These are phyloP conservation scores for Notocelia uddmanniana DNA, from an alignment of 2,888 invertebrate genomes.

Conservation along the genomic window DNA sequence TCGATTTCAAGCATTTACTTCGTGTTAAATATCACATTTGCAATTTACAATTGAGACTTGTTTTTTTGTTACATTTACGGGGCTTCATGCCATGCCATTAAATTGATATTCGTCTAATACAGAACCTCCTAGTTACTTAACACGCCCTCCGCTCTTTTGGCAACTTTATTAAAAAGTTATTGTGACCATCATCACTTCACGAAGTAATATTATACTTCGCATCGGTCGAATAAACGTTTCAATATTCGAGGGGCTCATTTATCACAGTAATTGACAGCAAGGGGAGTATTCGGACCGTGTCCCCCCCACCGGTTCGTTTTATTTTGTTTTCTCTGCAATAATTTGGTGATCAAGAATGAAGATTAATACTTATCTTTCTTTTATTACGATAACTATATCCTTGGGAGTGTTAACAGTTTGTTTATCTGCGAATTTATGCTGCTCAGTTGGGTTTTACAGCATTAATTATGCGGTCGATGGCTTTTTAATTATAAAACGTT, in stretches of 20 bases:
- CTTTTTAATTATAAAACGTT: constrained; percentile 24
- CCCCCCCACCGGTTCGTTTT: constrained; percentile 62
- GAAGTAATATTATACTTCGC: constrained; percentile 79
- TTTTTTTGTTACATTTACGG: background rate
- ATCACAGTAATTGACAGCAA: constrained; percentile 83
- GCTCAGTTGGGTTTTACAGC: constrained; percentile 38
- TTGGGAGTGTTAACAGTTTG: constrained; percentile 40
- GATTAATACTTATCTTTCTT: constrained; percentile 46
- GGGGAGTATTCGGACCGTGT: constrained; percentile 70
- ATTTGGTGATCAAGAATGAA: constrained; percentile 57
- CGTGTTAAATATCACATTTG: background rate
- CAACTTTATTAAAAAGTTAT: constrained; percentile 77
- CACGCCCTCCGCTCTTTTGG: background rate
- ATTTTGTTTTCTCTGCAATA: constrained; percentile 59
- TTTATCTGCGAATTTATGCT: constrained; percentile 43
- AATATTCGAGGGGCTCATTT: constrained; percentile 83
- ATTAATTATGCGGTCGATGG: constrained; percentile 37
- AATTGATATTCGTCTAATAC: background rate
- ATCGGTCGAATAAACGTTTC: constrained; percentile 81
- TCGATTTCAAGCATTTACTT: background rate
- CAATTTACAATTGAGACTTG: background rate
- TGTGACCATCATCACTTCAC: constrained; percentile 63
- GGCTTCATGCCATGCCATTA: background rate
- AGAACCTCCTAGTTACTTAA: background rate
- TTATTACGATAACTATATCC: constrained; percentile 45